These are phyloP conservation scores for Myiagra hebetior DNA, from an alignment of 2,113 vertebrate genomes.

Conservation along the genomic window DNA sequence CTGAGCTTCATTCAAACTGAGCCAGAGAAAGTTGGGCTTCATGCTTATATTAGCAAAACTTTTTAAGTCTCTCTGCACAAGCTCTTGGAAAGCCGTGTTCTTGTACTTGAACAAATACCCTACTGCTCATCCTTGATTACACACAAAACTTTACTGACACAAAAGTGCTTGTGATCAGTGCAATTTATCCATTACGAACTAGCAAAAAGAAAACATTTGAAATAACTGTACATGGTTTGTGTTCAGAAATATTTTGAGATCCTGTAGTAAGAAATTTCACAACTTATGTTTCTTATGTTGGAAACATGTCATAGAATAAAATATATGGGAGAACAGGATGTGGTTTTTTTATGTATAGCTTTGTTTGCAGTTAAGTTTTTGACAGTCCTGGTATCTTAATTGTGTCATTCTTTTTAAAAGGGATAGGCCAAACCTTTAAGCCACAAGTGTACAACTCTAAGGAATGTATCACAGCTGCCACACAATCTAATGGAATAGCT, in stretches of 20 bases:
- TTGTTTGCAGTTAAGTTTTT: neutral
- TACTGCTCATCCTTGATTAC: neutral
- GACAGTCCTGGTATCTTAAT: neutral
- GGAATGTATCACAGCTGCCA: neutral
- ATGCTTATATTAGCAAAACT: neutral
- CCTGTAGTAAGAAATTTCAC: neutral
- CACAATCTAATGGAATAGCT: neutral
- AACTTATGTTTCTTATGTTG: neutral
- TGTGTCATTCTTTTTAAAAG: neutral
- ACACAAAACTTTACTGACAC: neutral
- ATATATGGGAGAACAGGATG: neutral
- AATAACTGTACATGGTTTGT: neutral
- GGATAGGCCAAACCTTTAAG: neutral
- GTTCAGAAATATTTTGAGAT: neutral
- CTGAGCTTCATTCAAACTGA: neutral
- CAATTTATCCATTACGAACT: neutral
- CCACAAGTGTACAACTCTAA: neutral
- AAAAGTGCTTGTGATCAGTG: neutral
- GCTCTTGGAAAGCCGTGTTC: neutral
- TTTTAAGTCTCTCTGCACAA: neutral
- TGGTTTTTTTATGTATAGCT: fast-evolving
- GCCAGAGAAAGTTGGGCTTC: neutral
- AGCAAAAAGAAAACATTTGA: neutral
- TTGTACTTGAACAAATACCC: neutral
- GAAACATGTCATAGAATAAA: neutral